Base-by-base conservation (phyloP, 2,888 invertebrate genomes). In the Chloroclysta siterata region DNA sequence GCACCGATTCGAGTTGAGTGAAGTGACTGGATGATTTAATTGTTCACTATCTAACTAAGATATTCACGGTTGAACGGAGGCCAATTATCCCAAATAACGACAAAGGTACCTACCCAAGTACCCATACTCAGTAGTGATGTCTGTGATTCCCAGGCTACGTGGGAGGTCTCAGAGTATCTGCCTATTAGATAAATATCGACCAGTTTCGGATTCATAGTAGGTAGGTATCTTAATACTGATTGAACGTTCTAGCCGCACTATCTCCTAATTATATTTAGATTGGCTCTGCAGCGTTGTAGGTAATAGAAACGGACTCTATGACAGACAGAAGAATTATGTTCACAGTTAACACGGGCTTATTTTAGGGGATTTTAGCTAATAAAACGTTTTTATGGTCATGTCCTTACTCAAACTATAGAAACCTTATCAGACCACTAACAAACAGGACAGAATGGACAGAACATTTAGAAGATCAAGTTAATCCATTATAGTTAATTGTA, bases 71-170 rank as follows among this genome's bases (percentile, higher is more conserved):
- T 71, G 74, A 78, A 73, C 68, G 73, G 76, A 73, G 73, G 68
- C 72, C 81, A 82, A 81, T 81, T 81, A 84, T 83, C 74, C 77
- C 70, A 73, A 82, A 83, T 79, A 74, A 46, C 46, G 74, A 73
- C 72, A 22, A 22, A 22, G 22, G 1, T 2, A 22, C 22, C 22
- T 22, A 22, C 22, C n/a, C n/a, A n/a, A n/a, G 53, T 76, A 70
- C 48, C 65, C 68, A 72, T 72, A 69, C 63, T 63, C 60, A 65
- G 68, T 66, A 68, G 59, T 71, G 58, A 66, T 71, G 68, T 71
- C 70, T 66, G 70, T 70, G 69, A 69, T 66, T 73, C 71, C 69
- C 61, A 55, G 63, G 67, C 84, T 71, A 76, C 80, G 83, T 85
- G 86, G 86, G 86, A 80, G 85, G 85, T 86, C 85, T 58, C 51